Conservation (phyloP, 2,113 vertebrate genomes). For the Pristiophorus japonicus region DNA sequence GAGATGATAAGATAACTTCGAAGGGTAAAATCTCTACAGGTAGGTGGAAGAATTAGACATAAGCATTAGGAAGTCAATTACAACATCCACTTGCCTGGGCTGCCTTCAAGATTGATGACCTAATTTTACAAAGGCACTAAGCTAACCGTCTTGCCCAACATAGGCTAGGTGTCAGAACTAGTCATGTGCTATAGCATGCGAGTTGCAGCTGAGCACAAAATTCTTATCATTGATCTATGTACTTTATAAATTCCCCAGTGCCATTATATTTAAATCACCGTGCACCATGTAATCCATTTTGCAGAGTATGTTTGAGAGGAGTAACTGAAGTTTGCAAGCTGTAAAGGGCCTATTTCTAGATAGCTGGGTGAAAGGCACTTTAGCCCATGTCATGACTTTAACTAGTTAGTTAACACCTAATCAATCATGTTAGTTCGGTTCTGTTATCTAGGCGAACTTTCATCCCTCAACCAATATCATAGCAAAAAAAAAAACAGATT, state of each 20-base stretch:
- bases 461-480: not conserved
- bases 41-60: not conserved
- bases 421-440: not conserved
- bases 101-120: not conserved
- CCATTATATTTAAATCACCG: not conserved
- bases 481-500: not conserved
- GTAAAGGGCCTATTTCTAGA: not conserved
- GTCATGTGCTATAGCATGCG: not conserved
- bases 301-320: not conserved
- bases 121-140: slow-evolving; percentile 4
- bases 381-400: not conserved
- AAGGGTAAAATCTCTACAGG: not conserved
- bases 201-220: not conserved
- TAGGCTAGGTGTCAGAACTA: not conserved
- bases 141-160: not conserved
- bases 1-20: not conserved
- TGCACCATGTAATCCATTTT: not conserved
- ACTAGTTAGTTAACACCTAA: not conserved
- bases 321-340: not conserved
- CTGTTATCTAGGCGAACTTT: not conserved
- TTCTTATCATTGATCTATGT: not conserved
- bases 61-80: not conserved
- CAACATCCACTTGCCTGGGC: not conserved
- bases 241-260: too few species aligned
- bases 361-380: not conserved